These are phyloP conservation scores for Limnodromus scolopaceus DNA, from an alignment of 2,797 vertebrate genomes.

Conservation along the genomic window DNA sequence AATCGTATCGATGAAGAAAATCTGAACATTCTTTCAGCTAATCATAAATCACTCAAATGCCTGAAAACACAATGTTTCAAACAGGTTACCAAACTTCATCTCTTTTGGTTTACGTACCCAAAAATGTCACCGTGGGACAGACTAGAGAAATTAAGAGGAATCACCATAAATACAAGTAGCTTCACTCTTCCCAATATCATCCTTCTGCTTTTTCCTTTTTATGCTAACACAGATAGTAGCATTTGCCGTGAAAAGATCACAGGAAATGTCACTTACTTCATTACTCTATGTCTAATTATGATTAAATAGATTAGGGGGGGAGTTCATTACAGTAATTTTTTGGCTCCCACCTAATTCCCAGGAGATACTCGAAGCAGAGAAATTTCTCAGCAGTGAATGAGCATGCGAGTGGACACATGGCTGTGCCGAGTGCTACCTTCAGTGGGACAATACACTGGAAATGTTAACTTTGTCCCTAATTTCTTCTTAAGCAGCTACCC, in stretches of 20 bases:
- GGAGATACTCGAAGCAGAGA: neutral
- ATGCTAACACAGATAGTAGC: too few relatives aligned
- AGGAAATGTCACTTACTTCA: too few relatives aligned
- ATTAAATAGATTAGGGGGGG: too few relatives aligned
- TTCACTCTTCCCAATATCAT: too few relatives aligned
- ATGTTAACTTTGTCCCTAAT: neutral
- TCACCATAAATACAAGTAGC: too few relatives aligned
- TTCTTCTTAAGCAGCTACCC: neutral
- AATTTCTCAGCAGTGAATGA: neutral
- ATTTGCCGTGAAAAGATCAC: too few relatives aligned
- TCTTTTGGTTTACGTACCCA: neutral
- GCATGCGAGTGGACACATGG: neutral
- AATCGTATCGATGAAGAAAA: neutral
- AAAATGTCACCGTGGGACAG: neutral
- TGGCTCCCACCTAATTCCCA: neutral
- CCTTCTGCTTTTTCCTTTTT: too few relatives aligned
- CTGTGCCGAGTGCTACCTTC: neutral
- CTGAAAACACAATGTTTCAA: neutral
- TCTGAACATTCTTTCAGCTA: slow-evolving; percentile 12
- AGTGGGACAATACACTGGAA: neutral
- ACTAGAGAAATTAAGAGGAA: neutral
- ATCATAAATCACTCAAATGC: neutral
- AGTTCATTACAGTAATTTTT: too few relatives aligned
- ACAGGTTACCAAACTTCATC: neutral
- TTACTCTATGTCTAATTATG: too few relatives aligned